Percentiles rank a stretch among this genome's conserved stretches.
Conservation (phyloP, 2,888 invertebrate species). For the Nomada lathburiana region DNA sequence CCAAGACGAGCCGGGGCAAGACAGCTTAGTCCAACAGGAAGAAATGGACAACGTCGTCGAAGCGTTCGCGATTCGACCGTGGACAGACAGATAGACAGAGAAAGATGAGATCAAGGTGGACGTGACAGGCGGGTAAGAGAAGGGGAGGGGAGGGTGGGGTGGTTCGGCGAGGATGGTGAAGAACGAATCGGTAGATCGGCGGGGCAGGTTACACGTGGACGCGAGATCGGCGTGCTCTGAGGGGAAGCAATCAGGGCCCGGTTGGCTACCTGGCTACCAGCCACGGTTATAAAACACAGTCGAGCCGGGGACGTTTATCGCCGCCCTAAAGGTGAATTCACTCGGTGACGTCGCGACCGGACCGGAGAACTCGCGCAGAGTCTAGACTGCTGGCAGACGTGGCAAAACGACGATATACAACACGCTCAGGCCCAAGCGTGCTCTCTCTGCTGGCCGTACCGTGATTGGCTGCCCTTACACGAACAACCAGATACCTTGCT, state of each 20-base stretch:
- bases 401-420: conserved; percentile 79
- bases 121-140: neutral
- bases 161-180: neutral
- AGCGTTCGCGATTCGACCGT: conserved; percentile 8
- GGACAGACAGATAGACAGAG: neutral
- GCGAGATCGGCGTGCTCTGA: conserved; percentile 30
- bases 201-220: conserved; percentile 34
- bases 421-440: conserved; percentile 50
- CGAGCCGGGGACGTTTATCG: conserved; percentile 69
- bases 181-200: conserved; percentile 44
- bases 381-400: conserved; percentile 82
- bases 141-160: neutral
- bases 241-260: conserved; percentile 46
- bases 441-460: conserved; percentile 46
- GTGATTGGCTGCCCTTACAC: conserved; percentile 61
- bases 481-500: conserved; percentile 53
- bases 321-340: conserved; percentile 76
- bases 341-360: conserved; percentile 75
- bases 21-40: conserved; percentile 11
- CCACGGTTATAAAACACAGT: conserved; percentile 64
- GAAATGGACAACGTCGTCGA: conserved; percentile 19
- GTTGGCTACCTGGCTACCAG: conserved; percentile 53
- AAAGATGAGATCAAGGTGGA: neutral
- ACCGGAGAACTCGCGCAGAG: conserved; percentile 71
- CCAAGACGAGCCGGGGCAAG: neutral